Conservation (phyloP, 2,797 vertebrate species). For the Premnoplex brunnescens region DNA sequence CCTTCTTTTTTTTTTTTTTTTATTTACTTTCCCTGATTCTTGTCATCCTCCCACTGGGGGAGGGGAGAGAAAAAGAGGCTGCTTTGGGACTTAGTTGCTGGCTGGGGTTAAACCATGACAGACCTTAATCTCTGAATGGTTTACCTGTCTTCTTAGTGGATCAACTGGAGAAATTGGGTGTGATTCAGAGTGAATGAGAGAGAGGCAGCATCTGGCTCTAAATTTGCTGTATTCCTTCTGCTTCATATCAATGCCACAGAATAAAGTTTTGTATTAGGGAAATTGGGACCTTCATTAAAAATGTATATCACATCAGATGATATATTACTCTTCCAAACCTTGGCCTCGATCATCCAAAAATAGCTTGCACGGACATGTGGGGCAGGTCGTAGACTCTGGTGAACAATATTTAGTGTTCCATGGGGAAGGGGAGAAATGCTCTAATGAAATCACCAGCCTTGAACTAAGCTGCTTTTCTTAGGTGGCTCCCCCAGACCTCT, state of each 20-base stretch:
- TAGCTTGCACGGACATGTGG: not conserved
- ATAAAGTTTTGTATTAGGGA: constrained; percentile 22
- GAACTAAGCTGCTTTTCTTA: constrained; percentile 42
- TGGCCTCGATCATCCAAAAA: not conserved
- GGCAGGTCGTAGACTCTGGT: not conserved
- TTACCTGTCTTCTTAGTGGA: not conserved
- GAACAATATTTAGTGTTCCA: not conserved
- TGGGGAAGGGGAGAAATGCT: constrained; percentile 20
- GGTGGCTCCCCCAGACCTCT: constrained; percentile 35
- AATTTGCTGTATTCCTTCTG: not conserved
- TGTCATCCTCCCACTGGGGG: not conserved
- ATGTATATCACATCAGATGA: not conserved
- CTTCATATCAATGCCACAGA: constrained; percentile 11
- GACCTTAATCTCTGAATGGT: not conserved
- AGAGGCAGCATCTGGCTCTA: not conserved
- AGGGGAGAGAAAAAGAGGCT: not conserved
- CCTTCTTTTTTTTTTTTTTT: not conserved
- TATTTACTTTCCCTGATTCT: not conserved
- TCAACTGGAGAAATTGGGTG: not conserved
- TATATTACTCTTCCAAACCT: not conserved
- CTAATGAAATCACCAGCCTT: constrained; percentile 59
- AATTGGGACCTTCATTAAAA: constrained; percentile 4
- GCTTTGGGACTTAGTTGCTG: not conserved
- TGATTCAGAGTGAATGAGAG: not conserved
- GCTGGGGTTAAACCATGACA: not conserved